A percentile compares a stretch with the other conserved stretches of the same genome.
Evolutionary conservation across 2,888 invertebrate species (phyloP).

Genomic region (Cotesia congregata): DNA sequence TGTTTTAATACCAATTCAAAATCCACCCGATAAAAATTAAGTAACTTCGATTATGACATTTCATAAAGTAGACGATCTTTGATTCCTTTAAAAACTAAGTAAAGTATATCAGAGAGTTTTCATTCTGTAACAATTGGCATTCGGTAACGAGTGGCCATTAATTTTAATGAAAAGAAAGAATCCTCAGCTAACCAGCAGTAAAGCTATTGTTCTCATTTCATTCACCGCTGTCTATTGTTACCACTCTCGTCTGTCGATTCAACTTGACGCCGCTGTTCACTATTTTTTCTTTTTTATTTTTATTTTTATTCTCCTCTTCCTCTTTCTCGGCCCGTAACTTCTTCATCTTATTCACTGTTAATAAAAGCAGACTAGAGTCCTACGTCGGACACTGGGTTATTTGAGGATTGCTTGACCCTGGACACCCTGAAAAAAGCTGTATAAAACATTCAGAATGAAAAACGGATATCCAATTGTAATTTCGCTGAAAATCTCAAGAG

Average conservation of each 20-base stretch:
- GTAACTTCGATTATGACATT: conserved; percentile 7
- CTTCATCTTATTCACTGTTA: not conserved
- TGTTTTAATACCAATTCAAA: too few species aligned
- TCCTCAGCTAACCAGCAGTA: conserved; percentile 24
- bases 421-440: conserved; percentile 13
- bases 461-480: conserved; percentile 39
- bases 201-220: conserved; percentile 40
- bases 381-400: conserved; percentile 8
- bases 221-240: conserved; percentile 41
- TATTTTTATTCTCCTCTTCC: not conserved
- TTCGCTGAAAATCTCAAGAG: conserved; percentile 27
- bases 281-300: conserved; percentile 11
- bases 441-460: conserved; percentile 2
- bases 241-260: conserved; percentile 41
- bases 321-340: not conserved
- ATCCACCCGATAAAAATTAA: not conserved
- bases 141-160: conserved; percentile 39
- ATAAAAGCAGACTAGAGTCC: conserved; percentile 8
- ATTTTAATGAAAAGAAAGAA: conserved; percentile 33
- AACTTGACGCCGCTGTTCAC: conserved; percentile 27
- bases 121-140: conserved; percentile 28
- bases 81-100: conserved; percentile 9
- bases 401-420: conserved; percentile 32
- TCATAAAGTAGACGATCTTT: conserved; percentile 33
- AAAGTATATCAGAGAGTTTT: conserved; percentile 18